Evolutionary conservation across 2,113 vertebrate genomes (phyloP), one percentile per base, ranked within the genome.

Genomic region (Oreamnos americanus): DNA sequence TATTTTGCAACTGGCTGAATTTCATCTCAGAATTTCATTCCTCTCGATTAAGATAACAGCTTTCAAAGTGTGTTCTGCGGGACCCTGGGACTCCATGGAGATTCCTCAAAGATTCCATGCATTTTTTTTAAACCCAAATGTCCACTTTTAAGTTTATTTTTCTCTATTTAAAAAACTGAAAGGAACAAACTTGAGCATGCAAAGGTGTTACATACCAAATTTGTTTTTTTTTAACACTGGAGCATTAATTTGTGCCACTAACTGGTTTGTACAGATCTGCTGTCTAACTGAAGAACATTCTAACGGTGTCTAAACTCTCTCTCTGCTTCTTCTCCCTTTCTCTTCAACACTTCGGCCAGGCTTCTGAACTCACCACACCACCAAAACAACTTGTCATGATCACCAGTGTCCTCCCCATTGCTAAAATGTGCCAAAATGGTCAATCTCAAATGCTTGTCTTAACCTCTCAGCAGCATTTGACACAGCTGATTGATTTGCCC

Each of bases 11-110:
- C 19, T 92, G 36, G n/a, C 74, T 93, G 28, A 91, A 91, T 90
- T 96, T 97, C 43, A 95, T 5, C 83, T 96, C 89, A 87, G 60
- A 98, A 97, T 94, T 85, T 88, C 83, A 92, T 58, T 85, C 26
- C 83, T 91, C 60, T 74, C 58, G 86, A 95, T 96, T 60, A 96
- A 95, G 55, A 71, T 60, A 95, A 84, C 10, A 19, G 86, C 19
- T 94, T 94, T 97, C 78, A 84, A 92, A 85, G 43, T 85, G 15
- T 95, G 19, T 78, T 53, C 84, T 74, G 58, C 0, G 11, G 16
- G 53, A 90, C 47, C 43, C 21, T 62, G 49, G 39, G 39, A 85
- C 26, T 90, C 76, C 49, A 21, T 2, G 17, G 86, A 84, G 33
- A 49, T 79, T 97, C 87, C 83, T 78, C 36, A 60, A 84, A 55